Conservation (phyloP, 2,797 vertebrate genomes). For the Tympanoctomys barrerae region DNA sequence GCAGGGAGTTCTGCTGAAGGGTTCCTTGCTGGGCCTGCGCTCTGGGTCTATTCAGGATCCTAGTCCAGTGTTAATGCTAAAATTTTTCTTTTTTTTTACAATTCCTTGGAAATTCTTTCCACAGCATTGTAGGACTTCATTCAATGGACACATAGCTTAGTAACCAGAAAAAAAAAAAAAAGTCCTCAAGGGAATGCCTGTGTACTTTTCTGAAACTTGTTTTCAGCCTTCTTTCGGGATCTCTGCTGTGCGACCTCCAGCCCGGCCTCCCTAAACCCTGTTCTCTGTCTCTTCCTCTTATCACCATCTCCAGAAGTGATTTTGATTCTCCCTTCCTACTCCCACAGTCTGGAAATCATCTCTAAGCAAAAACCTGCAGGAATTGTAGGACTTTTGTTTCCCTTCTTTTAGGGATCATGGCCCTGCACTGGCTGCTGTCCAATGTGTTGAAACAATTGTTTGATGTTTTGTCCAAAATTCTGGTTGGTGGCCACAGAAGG, state of each 20-base stretch:
- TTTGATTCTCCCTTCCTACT: background rate
- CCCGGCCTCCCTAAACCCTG: background rate
- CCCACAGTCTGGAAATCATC: background rate
- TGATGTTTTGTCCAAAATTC: slow-evolving; percentile 2
- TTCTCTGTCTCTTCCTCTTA: background rate
- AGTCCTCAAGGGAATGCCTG: background rate
- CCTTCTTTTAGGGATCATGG: background rate
- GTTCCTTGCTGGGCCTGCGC: too few relatives aligned
- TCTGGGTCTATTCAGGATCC: too few relatives aligned
- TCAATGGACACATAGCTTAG: background rate
- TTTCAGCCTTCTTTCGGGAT: background rate
- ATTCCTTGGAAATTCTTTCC: too few relatives aligned
- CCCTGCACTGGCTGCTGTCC: background rate
- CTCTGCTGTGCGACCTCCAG: background rate
- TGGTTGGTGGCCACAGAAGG: background rate
- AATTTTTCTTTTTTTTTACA: background rate
- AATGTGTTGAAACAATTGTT: background rate
- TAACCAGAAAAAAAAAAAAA: too few relatives aligned
- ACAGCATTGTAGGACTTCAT: background rate
- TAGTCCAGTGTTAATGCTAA: background rate
- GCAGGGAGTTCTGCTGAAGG: too few relatives aligned
- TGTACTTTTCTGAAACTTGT: background rate
- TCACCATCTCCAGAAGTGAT: background rate
- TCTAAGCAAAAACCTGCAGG: slow-evolving; percentile 1
- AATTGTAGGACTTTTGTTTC: background rate